These are phyloP conservation scores for Papilio polytes DNA, from an alignment of 1,140 invertebrate species.

Conservation along the genomic window DNA sequence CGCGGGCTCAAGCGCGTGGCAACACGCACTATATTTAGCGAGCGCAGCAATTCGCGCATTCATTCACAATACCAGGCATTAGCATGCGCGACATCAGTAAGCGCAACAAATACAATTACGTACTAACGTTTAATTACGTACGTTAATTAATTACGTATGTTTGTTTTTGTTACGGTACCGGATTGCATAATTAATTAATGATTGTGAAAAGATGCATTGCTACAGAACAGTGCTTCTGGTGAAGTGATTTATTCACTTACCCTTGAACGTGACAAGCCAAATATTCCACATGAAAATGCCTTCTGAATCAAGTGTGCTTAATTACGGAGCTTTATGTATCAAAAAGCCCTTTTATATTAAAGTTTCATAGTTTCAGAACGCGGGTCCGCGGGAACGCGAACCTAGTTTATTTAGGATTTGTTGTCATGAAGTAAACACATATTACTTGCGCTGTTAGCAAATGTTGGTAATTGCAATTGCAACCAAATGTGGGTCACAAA, in stretches of 20 bases:
- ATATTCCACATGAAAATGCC: background rate
- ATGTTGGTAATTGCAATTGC: background rate
- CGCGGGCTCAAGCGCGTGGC: background rate
- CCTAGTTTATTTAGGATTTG: background rate
- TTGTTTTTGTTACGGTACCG: background rate
- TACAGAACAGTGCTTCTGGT: background rate
- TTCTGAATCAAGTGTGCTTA: background rate
- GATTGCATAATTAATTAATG: background rate
- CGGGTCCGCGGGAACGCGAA: too few species aligned
- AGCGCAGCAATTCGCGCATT: background rate
- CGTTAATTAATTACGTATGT: too few species aligned
- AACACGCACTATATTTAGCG: conserved; percentile 24
- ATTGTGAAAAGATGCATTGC: background rate
- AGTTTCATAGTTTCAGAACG: background rate
- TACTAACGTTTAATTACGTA: background rate
- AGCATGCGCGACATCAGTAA: background rate
- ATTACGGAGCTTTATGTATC: too few species aligned
- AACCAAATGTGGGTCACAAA: background rate
- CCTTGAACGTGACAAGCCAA: background rate
- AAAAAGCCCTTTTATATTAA: background rate
- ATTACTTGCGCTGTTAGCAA: background rate
- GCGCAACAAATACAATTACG: background rate
- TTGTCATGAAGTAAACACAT: background rate
- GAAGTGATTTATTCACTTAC: background rate
- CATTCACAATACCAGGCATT: conserved; percentile 12